Evolutionary conservation across 2,797 vertebrate genomes (phyloP), one percentile per base, ranked within the genome.

Genomic region (Linurgus olivaceus): DNA sequence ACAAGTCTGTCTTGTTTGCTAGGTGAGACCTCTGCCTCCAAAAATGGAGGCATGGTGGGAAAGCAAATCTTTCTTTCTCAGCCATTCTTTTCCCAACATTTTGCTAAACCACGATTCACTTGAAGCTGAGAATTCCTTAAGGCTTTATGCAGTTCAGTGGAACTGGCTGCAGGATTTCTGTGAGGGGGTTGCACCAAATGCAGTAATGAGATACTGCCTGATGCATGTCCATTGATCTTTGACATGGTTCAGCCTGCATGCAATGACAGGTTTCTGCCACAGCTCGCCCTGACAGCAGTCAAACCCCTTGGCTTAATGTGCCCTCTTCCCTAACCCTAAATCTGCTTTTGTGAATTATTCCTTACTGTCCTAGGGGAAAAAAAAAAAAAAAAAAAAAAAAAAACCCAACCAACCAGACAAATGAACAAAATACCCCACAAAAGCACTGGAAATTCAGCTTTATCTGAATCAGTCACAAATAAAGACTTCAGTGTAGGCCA

Each of bases 401-500:
- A 37, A 7, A 2, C 4, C 2, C 61, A 51, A 15, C 19, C 24
- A 35, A 28, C 5, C 38, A 23, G 11, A 19, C 31, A 55, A 71
- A 31, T 7, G 3, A 20, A 40, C 12, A 29, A 40, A 16, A 47
- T 24, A 31, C 6, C 7, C 11, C 40, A 47, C 17, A 23, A 31
- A 63, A 20, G 4, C 31, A 45, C 59, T 47, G 62, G 42, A 66
- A 66, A n/a, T n/a, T n/a, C n/a, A 38, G 11, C 21, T 88, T 94
- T 86, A 51, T 70, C 52, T 79, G 57, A 91, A 90, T 93, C 83
- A 83, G 38, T 79, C 52, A 87, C 74, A 91, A 90, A 88, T 77
- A 80, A 78, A 52, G 28, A 76, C 29, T 94, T 77, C 29, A 28
- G 28, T 85, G 58, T 58, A 83, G 95, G 44, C 77, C 45, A 45